A percentile compares a stretch with the other conserved stretches of the same genome.
Evolutionary conservation across 2,113 vertebrate genomes (phyloP).

Genomic region (Pituophis catenifer): DNA sequence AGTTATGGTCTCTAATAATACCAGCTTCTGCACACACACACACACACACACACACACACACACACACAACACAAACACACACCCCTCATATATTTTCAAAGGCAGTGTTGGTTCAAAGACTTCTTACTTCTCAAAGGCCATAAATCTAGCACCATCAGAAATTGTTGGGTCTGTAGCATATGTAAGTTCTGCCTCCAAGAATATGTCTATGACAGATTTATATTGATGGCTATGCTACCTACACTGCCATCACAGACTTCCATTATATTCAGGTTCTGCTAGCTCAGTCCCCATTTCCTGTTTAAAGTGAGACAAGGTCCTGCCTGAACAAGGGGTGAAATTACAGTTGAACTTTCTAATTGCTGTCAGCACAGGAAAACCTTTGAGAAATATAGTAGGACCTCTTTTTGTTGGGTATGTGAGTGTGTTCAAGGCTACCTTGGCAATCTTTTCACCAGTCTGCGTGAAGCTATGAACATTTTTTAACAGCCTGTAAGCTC

Average conservation of each 20-base stretch:
- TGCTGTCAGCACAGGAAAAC: constrained; percentile 66
- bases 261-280: constrained; percentile 70
- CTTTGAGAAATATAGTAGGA: constrained; percentile 60
- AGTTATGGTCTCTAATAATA: constrained; percentile 24
- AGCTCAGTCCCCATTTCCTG: constrained; percentile 74
- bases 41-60: background rate
- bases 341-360: constrained; percentile 75
- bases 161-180: constrained; percentile 50
- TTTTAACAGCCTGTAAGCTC: background rate
- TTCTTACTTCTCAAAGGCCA: constrained; percentile 54
- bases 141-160: constrained; percentile 71
- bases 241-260: constrained; percentile 64
- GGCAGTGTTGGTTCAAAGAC: constrained; percentile 50
- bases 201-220: constrained; percentile 75
- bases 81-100: constrained; percentile 7
- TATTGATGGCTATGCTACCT: constrained; percentile 68
- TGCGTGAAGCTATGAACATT: constrained; percentile 11
- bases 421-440: constrained; percentile 38
- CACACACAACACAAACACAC: background rate
- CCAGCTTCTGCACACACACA: background rate
- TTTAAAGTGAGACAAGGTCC: constrained; percentile 70
- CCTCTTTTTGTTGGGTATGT: constrained; percentile 11
- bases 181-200: constrained; percentile 71
- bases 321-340: constrained; percentile 68
- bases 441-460: constrained; percentile 26